These are phyloP conservation scores for Cygnus olor DNA, from an alignment of 2,797 vertebrate genomes.

Conservation along the genomic window DNA sequence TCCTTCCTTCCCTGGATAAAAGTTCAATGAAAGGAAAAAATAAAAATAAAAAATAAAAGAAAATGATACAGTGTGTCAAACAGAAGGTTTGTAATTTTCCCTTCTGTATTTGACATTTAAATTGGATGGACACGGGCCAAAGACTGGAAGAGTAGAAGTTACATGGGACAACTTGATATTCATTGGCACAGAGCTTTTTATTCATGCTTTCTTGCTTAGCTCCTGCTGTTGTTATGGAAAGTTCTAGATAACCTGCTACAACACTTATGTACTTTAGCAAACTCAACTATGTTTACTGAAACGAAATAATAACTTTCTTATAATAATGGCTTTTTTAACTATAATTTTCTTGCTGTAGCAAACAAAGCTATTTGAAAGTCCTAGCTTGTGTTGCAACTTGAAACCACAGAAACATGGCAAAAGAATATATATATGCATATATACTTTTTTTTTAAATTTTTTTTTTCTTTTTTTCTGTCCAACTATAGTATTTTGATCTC, in stretches of 20 bases:
- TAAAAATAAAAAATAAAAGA: background rate
- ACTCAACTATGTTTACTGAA: background rate
- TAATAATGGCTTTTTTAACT: background rate
- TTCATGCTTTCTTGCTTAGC: constrained; percentile 6
- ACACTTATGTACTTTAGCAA: background rate
- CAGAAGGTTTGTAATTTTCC: constrained; percentile 37
- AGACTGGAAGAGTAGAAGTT: constrained; percentile 19
- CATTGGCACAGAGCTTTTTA: constrained; percentile 5
- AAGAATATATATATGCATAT: background rate
- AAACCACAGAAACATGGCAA: background rate
- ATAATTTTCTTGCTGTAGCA: background rate
- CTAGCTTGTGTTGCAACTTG: background rate
- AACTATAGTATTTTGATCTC: background rate
- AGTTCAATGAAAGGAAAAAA: background rate
- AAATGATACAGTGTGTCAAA: background rate
- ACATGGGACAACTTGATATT: constrained; percentile 19
- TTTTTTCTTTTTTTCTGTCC: background rate
- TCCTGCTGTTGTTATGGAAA: constrained; percentile 43
- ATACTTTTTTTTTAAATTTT: background rate
- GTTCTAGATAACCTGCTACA: constrained; percentile 6
- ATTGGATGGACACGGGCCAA: constrained; percentile 30
- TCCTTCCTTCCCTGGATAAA: constrained; percentile 23
- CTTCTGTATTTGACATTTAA: constrained; percentile 28
- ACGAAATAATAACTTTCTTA: background rate
- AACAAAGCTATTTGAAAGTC: background rate